Percentiles rank a stretch among this genome's conserved stretches.
These are phyloP conservation scores for Champsocephalus gunnari DNA, from an alignment of 2,797 vertebrate species.

Conservation along the genomic window DNA sequence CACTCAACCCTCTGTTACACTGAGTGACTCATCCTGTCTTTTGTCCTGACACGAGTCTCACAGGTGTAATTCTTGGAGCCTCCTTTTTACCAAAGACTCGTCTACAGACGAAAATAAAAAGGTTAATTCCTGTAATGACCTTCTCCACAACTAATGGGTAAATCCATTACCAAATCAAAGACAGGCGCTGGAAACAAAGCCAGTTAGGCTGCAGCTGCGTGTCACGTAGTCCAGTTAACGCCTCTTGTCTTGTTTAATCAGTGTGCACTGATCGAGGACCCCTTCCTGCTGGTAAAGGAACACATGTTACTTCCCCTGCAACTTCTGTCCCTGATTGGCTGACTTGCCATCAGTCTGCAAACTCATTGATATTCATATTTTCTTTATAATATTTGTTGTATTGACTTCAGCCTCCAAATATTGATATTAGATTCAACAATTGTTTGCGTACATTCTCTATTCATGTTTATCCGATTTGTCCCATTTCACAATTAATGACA, in stretches of 20 bases:
- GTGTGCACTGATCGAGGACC: slow-evolving; percentile 58
- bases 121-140: slow-evolving; percentile 59
- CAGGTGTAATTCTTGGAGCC: slow-evolving; percentile 15
- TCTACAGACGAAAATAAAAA: slow-evolving; percentile 14
- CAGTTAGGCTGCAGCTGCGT: slow-evolving; percentile 36
- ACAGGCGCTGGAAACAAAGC: slow-evolving; percentile 16
- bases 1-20: background rate
- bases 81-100: background rate
- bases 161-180: slow-evolving; percentile 63
- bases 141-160: slow-evolving; percentile 54
- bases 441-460: background rate
- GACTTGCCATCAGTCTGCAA: slow-evolving; percentile 16
- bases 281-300: slow-evolving; percentile 49
- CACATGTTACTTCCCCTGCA: slow-evolving; percentile 35
- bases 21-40: slow-evolving; percentile 3
- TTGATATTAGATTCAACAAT: background rate
- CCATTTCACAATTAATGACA: background rate
- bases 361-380: background rate
- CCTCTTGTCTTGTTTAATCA: slow-evolving; percentile 77
- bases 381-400: background rate
- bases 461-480: background rate
- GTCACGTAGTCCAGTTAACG: slow-evolving; percentile 53
- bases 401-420: background rate
- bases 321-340: slow-evolving; percentile 38
- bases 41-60: slow-evolving; percentile 11